These are phyloP conservation scores for Chelonia mydas DNA, from an alignment of 2,797 vertebrate species.

Conservation along the genomic window DNA sequence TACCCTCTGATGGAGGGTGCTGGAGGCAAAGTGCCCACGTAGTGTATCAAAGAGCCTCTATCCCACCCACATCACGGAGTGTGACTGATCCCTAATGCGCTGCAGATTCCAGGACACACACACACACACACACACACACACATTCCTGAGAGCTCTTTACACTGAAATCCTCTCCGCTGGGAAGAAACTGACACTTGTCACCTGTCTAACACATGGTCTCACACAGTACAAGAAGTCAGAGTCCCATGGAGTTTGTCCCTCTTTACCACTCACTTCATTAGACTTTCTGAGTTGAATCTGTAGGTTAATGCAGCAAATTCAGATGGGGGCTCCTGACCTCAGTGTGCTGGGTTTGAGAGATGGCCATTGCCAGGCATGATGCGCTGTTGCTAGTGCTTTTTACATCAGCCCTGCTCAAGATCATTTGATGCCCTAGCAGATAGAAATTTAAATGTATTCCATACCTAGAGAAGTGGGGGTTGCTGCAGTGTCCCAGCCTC, in stretches of 20 bases:
- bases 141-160: constrained; percentile 44
- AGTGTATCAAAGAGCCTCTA: not conserved
- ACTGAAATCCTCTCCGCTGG: not conserved
- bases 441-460: not conserved
- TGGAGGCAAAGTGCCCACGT: constrained; percentile 22
- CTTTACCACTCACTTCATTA: not conserved
- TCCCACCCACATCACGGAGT: not conserved
- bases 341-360: fast-evolving
- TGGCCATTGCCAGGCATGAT: not conserved
- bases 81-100: not conserved
- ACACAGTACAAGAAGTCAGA: not conserved
- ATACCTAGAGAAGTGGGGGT: not conserved
- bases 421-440: not conserved
- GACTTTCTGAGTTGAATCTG: not conserved
- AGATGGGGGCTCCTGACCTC: not conserved
- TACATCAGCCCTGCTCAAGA: not conserved
- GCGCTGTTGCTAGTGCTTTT: fast-evolving
- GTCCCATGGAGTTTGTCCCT: fast-evolving
- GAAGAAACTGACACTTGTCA: constrained; percentile 47
- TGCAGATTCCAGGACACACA: not conserved
- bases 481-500: too few relatives aligned
- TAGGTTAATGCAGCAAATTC: not conserved
- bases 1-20: not conserved
- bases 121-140: fast-evolving
- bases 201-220: constrained; percentile 51